Evolutionary conservation across 2,797 vertebrate genomes (phyloP), one percentile per base, ranked within the genome.

Genomic region (Micromesistius poutassou): DNA sequence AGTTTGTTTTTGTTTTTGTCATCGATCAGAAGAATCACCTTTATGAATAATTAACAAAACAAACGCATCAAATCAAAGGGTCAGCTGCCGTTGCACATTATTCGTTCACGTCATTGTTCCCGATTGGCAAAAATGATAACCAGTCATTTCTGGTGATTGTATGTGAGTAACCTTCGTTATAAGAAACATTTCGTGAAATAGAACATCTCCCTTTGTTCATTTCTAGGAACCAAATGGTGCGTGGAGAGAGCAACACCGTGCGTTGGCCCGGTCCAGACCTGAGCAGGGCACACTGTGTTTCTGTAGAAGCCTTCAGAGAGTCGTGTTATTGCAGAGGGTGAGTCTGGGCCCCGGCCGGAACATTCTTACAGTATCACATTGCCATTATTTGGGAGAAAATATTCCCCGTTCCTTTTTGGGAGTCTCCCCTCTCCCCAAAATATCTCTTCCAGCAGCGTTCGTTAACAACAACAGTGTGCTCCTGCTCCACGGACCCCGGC

Each of bases 381-480:
- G 87, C 84, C 86, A 86, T 88, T 92, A 88, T 74, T 88, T 90
- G 89, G 90, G 89, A 85, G 84, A 90, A 94, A 91, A 93, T 86
- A 90, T 84, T 80, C 85, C 85, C 78, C 74, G 82, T 84, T 88
- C 79, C 81, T 87, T 89, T 90, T 86, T 81, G 80, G 81, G 80
- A 74, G 81, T 79, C 81, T 88, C 80, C 80, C 73, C 74, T 62
- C 91, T 90, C 88, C 88, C 70, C 38, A 76, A 81, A 76, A 70
- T 38, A 76, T 80, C 87, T 83, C 87, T 87, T 85, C 89, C 86
- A 79, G 85, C 87, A 81, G 68, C 71, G 84, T 88, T 91, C 79
- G 30, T 90, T 62, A 84, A 87, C 87, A 84, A 87, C 87, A 89
- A 91, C 88, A 89, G 91, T 91, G 89, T 91, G 92, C 92, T 91